Evolutionary conservation across 1,140 invertebrate genomes (phyloP).

Genomic region (Temnothorax nylanderi): DNA sequence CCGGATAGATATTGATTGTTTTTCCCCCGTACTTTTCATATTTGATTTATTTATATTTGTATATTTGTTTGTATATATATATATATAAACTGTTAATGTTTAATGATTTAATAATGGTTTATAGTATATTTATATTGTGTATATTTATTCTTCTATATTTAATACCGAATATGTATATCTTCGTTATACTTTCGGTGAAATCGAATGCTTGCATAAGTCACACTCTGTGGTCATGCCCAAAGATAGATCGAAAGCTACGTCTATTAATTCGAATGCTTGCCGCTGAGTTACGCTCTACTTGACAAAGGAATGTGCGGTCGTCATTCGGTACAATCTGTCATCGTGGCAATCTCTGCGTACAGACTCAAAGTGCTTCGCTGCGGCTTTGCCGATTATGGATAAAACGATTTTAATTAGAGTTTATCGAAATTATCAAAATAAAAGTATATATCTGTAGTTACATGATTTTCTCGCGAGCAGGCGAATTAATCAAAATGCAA

Average conservation of each 20-base stretch:
- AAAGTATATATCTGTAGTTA: not conserved
- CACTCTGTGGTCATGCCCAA: slow-evolving; percentile 6
- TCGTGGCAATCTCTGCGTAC: not conserved
- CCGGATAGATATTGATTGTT: no score
- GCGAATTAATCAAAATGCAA: not conserved
- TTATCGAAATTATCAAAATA: not conserved
- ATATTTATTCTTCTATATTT: not conserved
- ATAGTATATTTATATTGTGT: not conserved
- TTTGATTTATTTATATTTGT: no score
- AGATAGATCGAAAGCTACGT: slow-evolving; percentile 43
- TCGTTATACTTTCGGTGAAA: slow-evolving; percentile 23
- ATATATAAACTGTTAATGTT: no score
- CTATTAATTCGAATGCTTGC: slow-evolving; percentile 47
- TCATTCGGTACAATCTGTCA: slow-evolving; percentile 52
- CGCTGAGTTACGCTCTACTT: slow-evolving; percentile 56
- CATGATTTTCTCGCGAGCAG: not conserved
- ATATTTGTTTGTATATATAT: no score
- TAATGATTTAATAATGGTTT: no score
- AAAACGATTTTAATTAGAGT: slow-evolving; percentile 31
- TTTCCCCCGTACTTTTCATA: no score
- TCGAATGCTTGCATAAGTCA: not conserved
- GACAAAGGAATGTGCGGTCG: slow-evolving; percentile 61
- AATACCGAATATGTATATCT: not conserved
- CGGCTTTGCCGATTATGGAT: not conserved
- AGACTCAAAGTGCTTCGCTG: not conserved